Conservation (phyloP, 2,797 vertebrate genomes). For the Lycodopsis pacificus region DNA sequence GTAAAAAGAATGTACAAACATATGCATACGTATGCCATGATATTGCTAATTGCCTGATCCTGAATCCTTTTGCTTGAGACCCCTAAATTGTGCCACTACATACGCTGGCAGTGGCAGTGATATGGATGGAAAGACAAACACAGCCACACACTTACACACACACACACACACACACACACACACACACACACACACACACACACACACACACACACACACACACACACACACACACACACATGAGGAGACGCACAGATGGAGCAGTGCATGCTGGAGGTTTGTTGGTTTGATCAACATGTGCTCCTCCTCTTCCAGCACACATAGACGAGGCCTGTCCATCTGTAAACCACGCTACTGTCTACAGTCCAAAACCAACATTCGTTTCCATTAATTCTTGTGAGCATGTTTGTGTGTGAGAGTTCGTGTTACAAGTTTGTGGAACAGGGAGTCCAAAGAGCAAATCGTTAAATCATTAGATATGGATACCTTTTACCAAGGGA, state of each 20-base stretch:
- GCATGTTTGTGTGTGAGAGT: background rate
- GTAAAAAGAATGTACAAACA: background rate
- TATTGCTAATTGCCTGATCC: background rate
- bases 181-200: too few species aligned
- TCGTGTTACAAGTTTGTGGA: conserved; percentile 6
- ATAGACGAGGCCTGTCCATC: conserved; percentile 48
- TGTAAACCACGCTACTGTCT: conserved; percentile 43
- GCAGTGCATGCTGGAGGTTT: conserved; percentile 30
- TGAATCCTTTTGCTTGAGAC: background rate
- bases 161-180: background rate
- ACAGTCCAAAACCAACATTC: conserved; percentile 70
- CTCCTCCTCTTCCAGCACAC: conserved; percentile 43
- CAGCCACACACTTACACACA: background rate
- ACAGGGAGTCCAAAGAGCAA: conserved; percentile 6
- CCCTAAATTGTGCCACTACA: background rate
- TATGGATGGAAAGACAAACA: conserved; percentile 42
- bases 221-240: background rate
- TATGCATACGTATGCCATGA: too few species aligned
- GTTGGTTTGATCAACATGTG: conserved; percentile 46
- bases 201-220: background rate
- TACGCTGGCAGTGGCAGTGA: background rate
- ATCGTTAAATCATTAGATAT: conserved; percentile 9
- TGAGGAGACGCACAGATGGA: conserved; percentile 1
- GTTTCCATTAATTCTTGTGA: conserved; percentile 33
- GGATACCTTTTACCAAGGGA: conserved; percentile 10